Evolutionary conservation across 2,113 vertebrate species (phyloP).

Genomic region (Carassius carassius): DNA sequence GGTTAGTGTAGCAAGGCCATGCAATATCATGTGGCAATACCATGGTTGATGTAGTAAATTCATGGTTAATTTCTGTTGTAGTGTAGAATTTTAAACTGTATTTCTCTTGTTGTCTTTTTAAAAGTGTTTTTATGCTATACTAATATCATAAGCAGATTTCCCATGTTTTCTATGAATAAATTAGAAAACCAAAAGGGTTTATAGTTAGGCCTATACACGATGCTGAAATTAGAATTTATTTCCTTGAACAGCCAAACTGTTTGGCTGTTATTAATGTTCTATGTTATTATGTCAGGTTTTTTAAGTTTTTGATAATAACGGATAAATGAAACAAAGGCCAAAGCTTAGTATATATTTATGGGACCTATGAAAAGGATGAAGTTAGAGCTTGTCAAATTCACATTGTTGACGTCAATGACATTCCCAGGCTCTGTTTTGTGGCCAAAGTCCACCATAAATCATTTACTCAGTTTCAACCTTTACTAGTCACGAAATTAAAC

Average conservation of each 20-base stretch:
- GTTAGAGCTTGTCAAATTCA: neutral
- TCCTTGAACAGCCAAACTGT: neutral
- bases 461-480: constrained; percentile 5
- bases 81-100: no score
- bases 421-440: neutral
- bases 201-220: neutral
- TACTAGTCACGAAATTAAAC: neutral
- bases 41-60: no score
- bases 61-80: no score
- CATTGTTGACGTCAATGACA: neutral
- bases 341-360: neutral
- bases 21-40: no score
- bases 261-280: neutral
- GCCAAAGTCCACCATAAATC: constrained; percentile 59
- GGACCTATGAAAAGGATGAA: neutral
- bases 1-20: no score
- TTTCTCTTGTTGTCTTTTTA: no score
- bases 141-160: neutral
- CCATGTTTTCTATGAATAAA: neutral
- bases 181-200: neutral
- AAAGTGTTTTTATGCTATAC: no score
- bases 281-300: neutral
- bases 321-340: neutral
- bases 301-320: neutral
- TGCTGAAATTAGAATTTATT: neutral